Base-by-base conservation (phyloP, 2,113 vertebrate species). In the Megaceryle maxima region DNA sequence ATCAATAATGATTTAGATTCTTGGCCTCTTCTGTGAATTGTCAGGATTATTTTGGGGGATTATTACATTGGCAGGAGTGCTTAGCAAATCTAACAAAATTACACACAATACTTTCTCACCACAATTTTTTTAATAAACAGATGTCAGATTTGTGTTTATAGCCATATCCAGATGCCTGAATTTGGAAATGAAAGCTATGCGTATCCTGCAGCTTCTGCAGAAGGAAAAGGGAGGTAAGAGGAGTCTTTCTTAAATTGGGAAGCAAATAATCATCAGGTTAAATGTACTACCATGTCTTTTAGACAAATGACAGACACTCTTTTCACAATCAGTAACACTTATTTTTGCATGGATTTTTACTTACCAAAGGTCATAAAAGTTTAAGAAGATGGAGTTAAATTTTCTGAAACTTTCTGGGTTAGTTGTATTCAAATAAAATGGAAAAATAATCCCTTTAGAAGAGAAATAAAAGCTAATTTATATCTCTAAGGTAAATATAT, bases 1-100 rank as follows among this genome's bases (percentile, higher is more conserved):
- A 95, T 94, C 88, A 70, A 87, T 94, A 88, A 75, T 75, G 43
- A 92, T 93, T 88, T 63, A 86, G 73, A 64, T 21, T 87, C 77
- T 92, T 92, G 83, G 83, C 57, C 41, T 72, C 80, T 80, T 87
- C 29, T 16, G 39, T 68, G 46, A 94, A 72, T 64, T 68, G 73
- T 64, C 69, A 87, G 73, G 80, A 92, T 93, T 95, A 81, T 92
- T 93, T 78, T 68, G 18, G 39, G 87, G 56, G 39, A 67, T 90
- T 88, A 78, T 75, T 93, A 51, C 35, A 37, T 53, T 79, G 86
- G 66, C 74, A 84, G 60, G 16, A 83, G 9, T 31, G 28, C 26
- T 78, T 83, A 78, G 29, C 7, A 90, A 70, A 92, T 78, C 35
- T 84, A 92, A 68, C 48, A 87, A 88, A 95, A 92, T 87, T 53